Evolutionary conservation across 2,797 vertebrate genomes (phyloP), one percentile per base, ranked within the genome.

Genomic region (Manis crassicaudata): DNA sequence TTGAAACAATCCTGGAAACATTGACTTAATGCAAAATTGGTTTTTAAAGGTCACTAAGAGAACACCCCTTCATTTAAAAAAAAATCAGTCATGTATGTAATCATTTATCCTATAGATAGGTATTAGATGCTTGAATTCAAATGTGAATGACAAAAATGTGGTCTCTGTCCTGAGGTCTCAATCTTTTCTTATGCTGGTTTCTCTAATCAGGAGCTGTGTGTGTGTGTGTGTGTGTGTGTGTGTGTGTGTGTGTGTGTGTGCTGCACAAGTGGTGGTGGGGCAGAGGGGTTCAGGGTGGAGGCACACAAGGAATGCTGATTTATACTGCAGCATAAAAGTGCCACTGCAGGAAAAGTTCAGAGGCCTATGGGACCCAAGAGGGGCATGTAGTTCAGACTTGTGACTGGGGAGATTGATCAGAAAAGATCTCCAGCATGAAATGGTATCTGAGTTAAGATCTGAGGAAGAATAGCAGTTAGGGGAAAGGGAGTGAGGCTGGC

Each of bases 11-110:
- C 17, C 40, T 68, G 6, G 60, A 73, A 82, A 72, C 17, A 65
- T 25, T 92, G 90, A 81, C 20, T 96, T 95, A 77, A 90, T 12
- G 10, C 37, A 76, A 84, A 81, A 90, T 68, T 88, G n/a, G 67
- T 63, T 92, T 46, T 92, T 89, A 65, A 56, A 96, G 50, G 56
- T 9, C 17, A 88, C 60, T 77, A 77, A 88, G 12, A 63, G 20
- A 68, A 88, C 93, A 11, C 0, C 23, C 3, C 1, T 82, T 21
- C 32, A 62, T 63, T 80, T 37, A 87, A 65, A 92, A 95, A 94
- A 81, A 27, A 87, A 3, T 6, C 14, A 65, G 27, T 89, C 32
- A 43, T 67, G 10, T 25, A 70, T 27, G 16, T 40, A 40, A 7
- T n/a, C 37, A 76, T 21, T 37, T 35, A 80, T 67, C 88, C n/a